Evolutionary conservation across 1,140 invertebrate species (phyloP).

Genomic region (Rhagoletis zephyria): DNA sequence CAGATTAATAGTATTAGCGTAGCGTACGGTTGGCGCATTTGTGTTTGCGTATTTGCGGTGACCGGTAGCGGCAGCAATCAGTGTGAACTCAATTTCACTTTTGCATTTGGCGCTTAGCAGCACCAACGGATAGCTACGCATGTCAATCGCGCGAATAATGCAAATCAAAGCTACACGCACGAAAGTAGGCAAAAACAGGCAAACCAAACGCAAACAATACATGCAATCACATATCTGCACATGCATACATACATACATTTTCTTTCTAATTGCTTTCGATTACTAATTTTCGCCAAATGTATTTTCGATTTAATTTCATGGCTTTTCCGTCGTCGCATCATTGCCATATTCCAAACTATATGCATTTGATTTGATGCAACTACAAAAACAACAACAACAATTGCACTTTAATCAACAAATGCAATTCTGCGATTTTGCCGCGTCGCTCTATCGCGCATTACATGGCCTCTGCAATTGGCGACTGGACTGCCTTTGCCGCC

Average conservation of each 20-base stretch:
- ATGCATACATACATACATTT: neutral
- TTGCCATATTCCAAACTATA: neutral
- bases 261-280: neutral
- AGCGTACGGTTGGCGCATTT: neutral
- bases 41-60: no score
- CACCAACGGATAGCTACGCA: neutral
- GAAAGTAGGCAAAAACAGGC: no score
- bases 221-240: neutral
- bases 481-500: neutral
- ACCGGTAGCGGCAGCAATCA: neutral
- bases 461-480: neutral
- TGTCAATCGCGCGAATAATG: neutral
- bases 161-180: neutral
- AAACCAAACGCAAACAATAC: neutral
- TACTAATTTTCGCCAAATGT: slow-evolving; percentile 47
- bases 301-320: slow-evolving; percentile 43
- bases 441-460: neutral
- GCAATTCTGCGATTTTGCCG: neutral
- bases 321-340: neutral
- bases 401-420: neutral
- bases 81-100: slow-evolving; percentile 11
- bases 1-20: neutral
- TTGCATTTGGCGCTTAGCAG: neutral
- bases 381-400: neutral
- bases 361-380: neutral